phyloP scores from a whole-genome alignment of 2,113 vertebrate species.

The Pachypanchax playfairii region DNA sequence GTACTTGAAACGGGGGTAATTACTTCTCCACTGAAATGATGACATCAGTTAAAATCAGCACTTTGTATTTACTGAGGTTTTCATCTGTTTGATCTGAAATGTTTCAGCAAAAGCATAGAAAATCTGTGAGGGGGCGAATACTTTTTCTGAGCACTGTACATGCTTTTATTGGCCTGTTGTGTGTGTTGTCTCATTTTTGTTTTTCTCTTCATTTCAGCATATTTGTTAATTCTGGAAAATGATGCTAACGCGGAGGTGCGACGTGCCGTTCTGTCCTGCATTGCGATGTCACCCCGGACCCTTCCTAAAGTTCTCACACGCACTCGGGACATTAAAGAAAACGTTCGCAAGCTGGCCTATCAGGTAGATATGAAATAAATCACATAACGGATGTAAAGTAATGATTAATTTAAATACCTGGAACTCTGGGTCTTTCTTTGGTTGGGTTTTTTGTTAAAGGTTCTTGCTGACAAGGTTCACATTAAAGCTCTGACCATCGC shows the following conservation, averaged over 20 bases:
- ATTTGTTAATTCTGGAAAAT: conserved; percentile 87
- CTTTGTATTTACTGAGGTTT: background rate
- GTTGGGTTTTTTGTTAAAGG: conserved; percentile 72
- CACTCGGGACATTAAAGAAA: conserved; percentile 90
- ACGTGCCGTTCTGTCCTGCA: conserved; percentile 91
- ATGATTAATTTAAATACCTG: background rate
- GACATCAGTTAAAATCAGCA: too few species aligned
- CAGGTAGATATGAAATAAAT: conserved; percentile 77
- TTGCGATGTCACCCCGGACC: conserved; percentile 87
- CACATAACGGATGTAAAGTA: background rate
- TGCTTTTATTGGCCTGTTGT: background rate
- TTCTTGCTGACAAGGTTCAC: conserved; percentile 94
- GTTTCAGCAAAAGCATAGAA: too few species aligned
- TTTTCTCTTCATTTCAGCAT: conserved; percentile 79
- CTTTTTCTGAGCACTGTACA: too few species aligned
- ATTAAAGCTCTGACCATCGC: conserved; percentile 91
- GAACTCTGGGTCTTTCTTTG: background rate
- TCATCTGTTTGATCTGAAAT: background rate
- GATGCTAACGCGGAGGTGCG: conserved; percentile 92
- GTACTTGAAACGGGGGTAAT: too few species aligned
- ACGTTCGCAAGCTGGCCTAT: conserved; percentile 90
- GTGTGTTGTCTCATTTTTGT: background rate
- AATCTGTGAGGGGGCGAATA: too few species aligned
- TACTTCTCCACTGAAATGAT: too few species aligned
- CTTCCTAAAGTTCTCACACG: conserved; percentile 89